Percentiles rank a stretch among this genome's conserved stretches.
Conservation (phyloP, 2,113 vertebrate species). For the Oophaga pumilio region DNA sequence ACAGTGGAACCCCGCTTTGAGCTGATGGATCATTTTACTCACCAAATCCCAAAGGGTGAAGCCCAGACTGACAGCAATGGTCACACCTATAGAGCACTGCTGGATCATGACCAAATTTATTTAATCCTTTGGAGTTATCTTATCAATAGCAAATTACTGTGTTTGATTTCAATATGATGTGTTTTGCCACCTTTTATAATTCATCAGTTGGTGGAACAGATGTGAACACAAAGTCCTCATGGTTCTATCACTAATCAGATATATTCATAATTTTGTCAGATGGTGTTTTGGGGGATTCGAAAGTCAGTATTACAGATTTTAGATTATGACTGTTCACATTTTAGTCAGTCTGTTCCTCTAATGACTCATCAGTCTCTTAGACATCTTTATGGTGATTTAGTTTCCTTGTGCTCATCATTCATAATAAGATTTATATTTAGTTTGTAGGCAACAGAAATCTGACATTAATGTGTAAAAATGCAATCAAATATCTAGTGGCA, state of each 20-base stretch:
- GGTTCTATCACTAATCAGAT: slow-evolving; percentile 5
- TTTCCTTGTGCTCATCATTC: not conserved
- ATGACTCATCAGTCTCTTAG: slow-evolving; percentile 7
- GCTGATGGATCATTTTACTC: too few species aligned
- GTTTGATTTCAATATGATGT: not conserved
- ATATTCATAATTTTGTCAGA: slow-evolving; percentile 22
- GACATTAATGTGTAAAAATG: not conserved
- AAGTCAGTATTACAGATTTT: slow-evolving; percentile 9
- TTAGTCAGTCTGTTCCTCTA: not conserved
- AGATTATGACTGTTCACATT: not conserved
- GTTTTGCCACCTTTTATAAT: not conserved
- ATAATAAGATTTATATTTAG: not conserved
- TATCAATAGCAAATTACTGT: not conserved
- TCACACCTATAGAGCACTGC: too few species aligned
- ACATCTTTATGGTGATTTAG: not conserved
- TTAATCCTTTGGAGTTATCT: not conserved
- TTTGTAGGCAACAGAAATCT: not conserved
- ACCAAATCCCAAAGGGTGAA: too few species aligned
- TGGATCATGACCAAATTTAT: not conserved
- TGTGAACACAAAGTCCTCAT: slow-evolving; percentile 15
- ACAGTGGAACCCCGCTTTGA: too few species aligned
- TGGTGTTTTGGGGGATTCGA: slow-evolving; percentile 17
- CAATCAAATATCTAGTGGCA: not conserved
- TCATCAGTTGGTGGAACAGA: slow-evolving; percentile 17
- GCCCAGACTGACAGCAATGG: too few species aligned